These are phyloP conservation scores for Ctenosaura bakeri DNA, from an alignment of 2,797 vertebrate genomes.

Conservation along the genomic window DNA sequence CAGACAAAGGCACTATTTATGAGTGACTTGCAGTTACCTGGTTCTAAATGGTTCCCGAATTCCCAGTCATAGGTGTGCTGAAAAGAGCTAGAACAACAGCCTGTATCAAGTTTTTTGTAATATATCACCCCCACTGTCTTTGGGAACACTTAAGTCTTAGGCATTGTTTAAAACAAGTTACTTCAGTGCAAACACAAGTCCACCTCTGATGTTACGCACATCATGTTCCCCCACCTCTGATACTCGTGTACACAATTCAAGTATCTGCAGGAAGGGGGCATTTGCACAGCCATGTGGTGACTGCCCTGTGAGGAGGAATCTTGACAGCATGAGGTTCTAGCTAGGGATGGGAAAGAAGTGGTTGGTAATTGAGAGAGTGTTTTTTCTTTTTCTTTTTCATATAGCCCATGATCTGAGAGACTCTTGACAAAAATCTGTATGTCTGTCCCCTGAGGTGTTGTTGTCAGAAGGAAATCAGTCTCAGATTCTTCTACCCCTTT, in stretches of 20 bases:
- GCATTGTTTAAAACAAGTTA: not conserved
- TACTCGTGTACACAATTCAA: not conserved
- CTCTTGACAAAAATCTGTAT: too few relatives aligned
- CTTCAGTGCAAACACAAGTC: not conserved
- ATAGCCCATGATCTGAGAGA: too few relatives aligned
- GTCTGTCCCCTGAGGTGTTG: too few relatives aligned
- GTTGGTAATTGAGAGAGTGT: not conserved
- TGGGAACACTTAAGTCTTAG: not conserved
- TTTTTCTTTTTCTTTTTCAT: not conserved
- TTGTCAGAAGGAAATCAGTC: too few relatives aligned
- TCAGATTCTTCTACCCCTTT: too few relatives aligned
- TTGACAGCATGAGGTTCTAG: not conserved
- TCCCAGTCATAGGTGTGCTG: constrained; percentile 3
- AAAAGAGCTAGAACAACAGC: too few relatives aligned
- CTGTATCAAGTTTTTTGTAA: not conserved
- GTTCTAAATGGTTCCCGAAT: constrained; percentile 48
- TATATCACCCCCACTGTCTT: not conserved
- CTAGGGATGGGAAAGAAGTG: not conserved
- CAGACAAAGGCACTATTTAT: constrained; percentile 36
- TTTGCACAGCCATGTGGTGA: not conserved
- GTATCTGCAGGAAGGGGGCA: not conserved
- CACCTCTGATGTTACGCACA: not conserved
- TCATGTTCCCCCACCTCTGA: not conserved
- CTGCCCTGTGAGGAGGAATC: not conserved
- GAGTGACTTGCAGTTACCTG: constrained; percentile 59